These are phyloP conservation scores for Poecilia velifera DNA, from an alignment of 2,797 vertebrate genomes.

Conservation along the genomic window DNA sequence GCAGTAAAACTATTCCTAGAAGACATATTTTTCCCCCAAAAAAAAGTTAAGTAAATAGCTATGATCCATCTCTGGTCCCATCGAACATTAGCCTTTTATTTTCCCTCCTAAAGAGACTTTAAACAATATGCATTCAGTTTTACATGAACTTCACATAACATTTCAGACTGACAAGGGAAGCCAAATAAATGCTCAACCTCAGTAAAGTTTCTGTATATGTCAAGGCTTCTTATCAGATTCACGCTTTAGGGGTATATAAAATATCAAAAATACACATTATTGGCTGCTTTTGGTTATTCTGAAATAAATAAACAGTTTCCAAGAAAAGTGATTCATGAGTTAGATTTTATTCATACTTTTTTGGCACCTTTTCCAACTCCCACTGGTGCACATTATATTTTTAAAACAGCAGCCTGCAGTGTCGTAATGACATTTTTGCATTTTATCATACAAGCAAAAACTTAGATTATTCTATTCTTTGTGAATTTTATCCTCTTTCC, in stretches of 20 bases:
- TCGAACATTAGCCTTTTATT: conserved; percentile 52
- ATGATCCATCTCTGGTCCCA: conserved; percentile 24
- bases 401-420: conserved; percentile 27
- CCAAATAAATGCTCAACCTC: conserved; percentile 31
- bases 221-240: conserved; percentile 25
- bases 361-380: conserved; percentile 20
- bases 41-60: too few relatives aligned
- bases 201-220: conserved; percentile 25
- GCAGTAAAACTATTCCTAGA: too few relatives aligned
- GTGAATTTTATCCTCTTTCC: conserved; percentile 10
- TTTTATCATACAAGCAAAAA: conserved; percentile 24
- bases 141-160: conserved; percentile 45
- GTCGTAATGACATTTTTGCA: conserved; percentile 36
- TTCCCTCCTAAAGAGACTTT: conserved; percentile 50
- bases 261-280: conserved; percentile 19
- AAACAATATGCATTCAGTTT: conserved; percentile 45
- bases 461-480: conserved; percentile 5
- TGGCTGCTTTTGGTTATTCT: conserved; percentile 20
- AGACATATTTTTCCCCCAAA: too few relatives aligned
- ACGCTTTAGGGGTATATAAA: conserved; percentile 16
- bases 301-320: conserved; percentile 24
- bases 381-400: conserved; percentile 42
- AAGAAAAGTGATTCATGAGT: conserved; percentile 41
- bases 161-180: conserved; percentile 19
- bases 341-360: conserved; percentile 16